A percentile compares a stretch with the other conserved stretches of the same genome.
Conservation (phyloP, 2,113 vertebrate genomes). For the Oreochromis tanganicae region DNA sequence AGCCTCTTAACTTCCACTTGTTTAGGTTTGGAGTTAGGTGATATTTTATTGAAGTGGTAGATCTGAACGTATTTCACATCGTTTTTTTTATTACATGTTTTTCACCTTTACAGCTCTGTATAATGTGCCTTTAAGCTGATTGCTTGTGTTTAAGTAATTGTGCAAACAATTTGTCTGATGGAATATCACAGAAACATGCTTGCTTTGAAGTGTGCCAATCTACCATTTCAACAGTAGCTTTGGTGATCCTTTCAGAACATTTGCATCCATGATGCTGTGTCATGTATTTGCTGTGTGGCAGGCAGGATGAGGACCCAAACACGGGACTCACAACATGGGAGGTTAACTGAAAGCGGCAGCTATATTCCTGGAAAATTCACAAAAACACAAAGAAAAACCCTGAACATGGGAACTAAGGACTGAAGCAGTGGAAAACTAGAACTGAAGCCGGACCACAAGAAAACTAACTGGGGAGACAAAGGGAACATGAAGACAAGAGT, state of each 20-base stretch:
- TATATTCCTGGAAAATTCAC: not conserved
- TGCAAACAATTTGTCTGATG: not conserved
- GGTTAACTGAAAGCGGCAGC: not conserved
- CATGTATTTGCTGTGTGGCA: not conserved
- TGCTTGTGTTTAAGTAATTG: not conserved
- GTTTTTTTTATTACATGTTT: not conserved
- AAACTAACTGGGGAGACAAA: not conserved
- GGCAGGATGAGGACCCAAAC: not conserved
- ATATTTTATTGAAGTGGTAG: not conserved
- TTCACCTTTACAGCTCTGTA: not conserved
- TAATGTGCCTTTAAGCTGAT: not conserved
- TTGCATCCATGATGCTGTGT: not conserved
- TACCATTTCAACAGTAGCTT: not conserved
- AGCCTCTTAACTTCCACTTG: not conserved
- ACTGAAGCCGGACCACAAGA: not conserved
- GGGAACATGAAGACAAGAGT: not conserved
- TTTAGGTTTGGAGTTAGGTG: not conserved
- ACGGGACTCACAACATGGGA: not conserved
- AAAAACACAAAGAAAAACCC: not conserved
- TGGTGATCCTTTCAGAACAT: not conserved
- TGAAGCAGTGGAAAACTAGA: not conserved
- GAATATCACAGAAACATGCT: not conserved
- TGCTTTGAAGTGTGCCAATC: not conserved
- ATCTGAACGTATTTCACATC: not conserved
- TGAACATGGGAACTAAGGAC: not conserved